Base-by-base conservation (phyloP, 1,140 invertebrate genomes). In the Neodiprion fabricii region DNA sequence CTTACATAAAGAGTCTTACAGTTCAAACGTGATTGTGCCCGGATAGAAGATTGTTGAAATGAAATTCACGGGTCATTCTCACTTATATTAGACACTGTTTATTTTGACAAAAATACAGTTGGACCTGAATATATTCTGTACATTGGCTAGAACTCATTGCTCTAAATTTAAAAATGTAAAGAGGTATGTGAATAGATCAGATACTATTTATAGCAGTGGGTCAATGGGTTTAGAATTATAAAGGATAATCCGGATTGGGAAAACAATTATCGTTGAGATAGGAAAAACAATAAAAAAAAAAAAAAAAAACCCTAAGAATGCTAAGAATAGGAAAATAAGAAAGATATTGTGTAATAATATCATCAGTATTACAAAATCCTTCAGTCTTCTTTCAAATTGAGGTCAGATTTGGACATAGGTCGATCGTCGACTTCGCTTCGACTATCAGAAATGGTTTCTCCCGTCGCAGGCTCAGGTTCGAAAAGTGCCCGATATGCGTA, bases 401-500 rank as follows among this genome's bases (percentile, higher is more conserved):
- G 82, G 78, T 76, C 76, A 66, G 77, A 85, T 73, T 85, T 88
- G 82, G 81, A 40, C 72, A 28, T 10, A 4, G 40, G 68, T 71
- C 21, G 21, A 48, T 61, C 0, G 70, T 71, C 23, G 67, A 73
- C n/a, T 72, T 68, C 14, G 12, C 5, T 75, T 71, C 28, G n/a
- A 75, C 17, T 48, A 71, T 47, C 40, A 53, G 65, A 48, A 53
- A 72, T 61, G 9, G 10, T 71, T 50, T 49, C 17, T 14, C n/a
- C n/a, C 0, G 53, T 90, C 17, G 90, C 89, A 79, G 92, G 85
- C 72, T 91, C 90, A 79, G 89, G 85, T 80, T 96, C 96, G 78
- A 92, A 89, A 81, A 94, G 93, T 9, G 94, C 95, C 83, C 93
- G 91, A 82, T 93, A 94, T n/a, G 92, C 92, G 89, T 96, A 97